Evolutionary conservation across 2,888 invertebrate genomes (phyloP).

Genomic region (Amphimallon solstitiale): DNA sequence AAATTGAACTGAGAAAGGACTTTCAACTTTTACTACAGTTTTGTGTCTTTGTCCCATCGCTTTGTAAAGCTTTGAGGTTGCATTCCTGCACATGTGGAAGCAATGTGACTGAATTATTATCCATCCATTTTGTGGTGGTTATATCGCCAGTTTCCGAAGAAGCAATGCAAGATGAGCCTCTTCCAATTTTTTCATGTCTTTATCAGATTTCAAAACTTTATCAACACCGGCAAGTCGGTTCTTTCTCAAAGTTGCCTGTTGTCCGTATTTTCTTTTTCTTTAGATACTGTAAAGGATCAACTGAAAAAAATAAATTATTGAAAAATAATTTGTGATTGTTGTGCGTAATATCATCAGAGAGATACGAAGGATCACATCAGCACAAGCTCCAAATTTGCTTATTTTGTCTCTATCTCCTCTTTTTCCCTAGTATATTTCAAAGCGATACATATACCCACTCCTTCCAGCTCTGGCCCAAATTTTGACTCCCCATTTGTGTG

Average conservation of each 20-base stretch:
- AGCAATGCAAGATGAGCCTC: background rate
- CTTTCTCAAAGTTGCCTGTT: background rate
- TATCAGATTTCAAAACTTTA: background rate
- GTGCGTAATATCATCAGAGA: constrained; percentile 26
- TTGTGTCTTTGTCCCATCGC: background rate
- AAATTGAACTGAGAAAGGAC: background rate
- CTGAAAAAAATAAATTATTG: background rate
- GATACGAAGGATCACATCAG: constrained; percentile 24
- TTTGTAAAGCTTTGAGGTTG: background rate
- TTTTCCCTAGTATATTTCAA: constrained; percentile 39
- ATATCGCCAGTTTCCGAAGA: background rate
- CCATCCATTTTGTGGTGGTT: constrained; percentile 1
- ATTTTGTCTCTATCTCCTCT: constrained; percentile 2
- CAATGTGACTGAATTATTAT: background rate
- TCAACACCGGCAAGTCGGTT: constrained; percentile 1
- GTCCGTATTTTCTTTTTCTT: background rate
- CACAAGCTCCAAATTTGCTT: constrained; percentile 20
- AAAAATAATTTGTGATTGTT: constrained; percentile 15
- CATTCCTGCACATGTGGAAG: constrained; percentile 4
- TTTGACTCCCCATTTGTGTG: constrained; percentile 40
- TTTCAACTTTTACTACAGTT: constrained; percentile 1
- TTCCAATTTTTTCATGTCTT: background rate
- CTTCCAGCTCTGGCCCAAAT: constrained; percentile 36
- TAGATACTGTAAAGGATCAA: background rate
- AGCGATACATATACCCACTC: constrained; percentile 37